Conservation (phyloP, 2,113 vertebrate genomes). For the Australoheros scitulus region DNA sequence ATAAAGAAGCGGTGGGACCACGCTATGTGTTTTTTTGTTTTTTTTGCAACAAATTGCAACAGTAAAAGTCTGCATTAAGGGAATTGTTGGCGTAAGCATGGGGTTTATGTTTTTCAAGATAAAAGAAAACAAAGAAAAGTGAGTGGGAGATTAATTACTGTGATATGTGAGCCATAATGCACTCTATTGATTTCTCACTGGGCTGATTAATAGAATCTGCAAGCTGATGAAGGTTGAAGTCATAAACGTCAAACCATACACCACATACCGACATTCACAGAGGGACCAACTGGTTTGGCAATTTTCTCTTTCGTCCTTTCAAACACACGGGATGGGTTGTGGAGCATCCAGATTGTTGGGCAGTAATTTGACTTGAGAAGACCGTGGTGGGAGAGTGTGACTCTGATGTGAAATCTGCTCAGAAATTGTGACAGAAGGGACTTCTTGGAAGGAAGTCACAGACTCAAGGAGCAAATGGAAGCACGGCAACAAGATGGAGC, state of each 20-base stretch:
- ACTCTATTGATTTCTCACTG: slow-evolving; percentile 73
- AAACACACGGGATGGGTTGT: slow-evolving; percentile 23
- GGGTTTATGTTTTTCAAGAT: slow-evolving; percentile 11
- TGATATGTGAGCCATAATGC: slow-evolving; percentile 61
- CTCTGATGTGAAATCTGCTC: slow-evolving; percentile 38
- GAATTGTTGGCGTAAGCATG: neutral
- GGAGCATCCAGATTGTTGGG: slow-evolving; percentile 48
- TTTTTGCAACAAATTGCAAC: neutral
- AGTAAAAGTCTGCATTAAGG: neutral
- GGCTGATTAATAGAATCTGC: slow-evolving; percentile 70
- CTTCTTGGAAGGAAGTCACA: slow-evolving; percentile 46
- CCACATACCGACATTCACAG: slow-evolving; percentile 10
- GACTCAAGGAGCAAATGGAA: slow-evolving; percentile 30
- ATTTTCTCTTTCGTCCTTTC: slow-evolving; percentile 30
- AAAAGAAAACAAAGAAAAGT: slow-evolving; percentile 23
- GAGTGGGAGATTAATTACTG: slow-evolving; percentile 56
- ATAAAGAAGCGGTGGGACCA: slow-evolving; percentile 18
- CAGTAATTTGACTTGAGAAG: slow-evolving; percentile 52
- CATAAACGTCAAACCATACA: slow-evolving; percentile 29
- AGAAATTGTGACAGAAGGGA: slow-evolving; percentile 47
- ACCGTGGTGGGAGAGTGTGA: slow-evolving; percentile 33
- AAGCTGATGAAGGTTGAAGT: slow-evolving; percentile 68
- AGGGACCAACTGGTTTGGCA: slow-evolving; percentile 20
- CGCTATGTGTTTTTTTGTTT: neutral
- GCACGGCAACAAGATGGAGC: neutral